A percentile compares a stretch with the other conserved stretches of the same genome.
phyloP scores from a whole-genome alignment of 2,113 vertebrate genomes.

The Toxostoma redivivum region DNA sequence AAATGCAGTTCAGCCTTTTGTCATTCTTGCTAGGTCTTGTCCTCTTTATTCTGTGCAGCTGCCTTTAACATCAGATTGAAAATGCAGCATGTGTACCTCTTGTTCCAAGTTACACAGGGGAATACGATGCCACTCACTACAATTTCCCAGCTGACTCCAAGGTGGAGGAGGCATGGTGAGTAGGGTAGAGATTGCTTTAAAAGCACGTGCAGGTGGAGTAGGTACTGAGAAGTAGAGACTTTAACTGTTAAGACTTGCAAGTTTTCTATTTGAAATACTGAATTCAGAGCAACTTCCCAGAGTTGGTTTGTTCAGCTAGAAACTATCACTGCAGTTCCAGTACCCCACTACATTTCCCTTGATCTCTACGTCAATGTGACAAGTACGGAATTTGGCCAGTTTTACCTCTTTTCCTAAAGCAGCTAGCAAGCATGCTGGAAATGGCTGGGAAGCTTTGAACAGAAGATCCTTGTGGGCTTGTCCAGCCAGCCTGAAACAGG shows the following conservation, averaged over 20 bases:
- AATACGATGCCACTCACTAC: not conserved
- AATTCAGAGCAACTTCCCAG: not conserved
- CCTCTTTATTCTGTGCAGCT: not conserved
- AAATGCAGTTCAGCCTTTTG: not conserved
- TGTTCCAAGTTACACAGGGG: not conserved
- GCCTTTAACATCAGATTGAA: not conserved
- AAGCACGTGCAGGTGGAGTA: not conserved
- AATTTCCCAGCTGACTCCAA: not conserved
- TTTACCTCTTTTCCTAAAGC: not conserved
- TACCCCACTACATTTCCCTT: not conserved
- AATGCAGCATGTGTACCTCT: not conserved
- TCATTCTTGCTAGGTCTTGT: not conserved
- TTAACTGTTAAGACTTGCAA: not conserved
- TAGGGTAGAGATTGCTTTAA: not conserved
- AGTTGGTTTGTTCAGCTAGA: not conserved
- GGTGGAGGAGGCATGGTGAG: rapidly evolving
- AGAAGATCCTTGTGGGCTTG: not conserved
- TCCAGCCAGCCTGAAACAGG: not conserved
- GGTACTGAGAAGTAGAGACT: not conserved
- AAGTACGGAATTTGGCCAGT: not conserved
- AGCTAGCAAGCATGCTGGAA: not conserved
- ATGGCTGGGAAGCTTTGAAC: not conserved
- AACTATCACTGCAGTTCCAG: not conserved
- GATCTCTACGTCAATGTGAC: not conserved
- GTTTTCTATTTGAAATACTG: not conserved